Evolutionary conservation across 2,113 vertebrate species (phyloP).

Genomic region (Dasypus novemcinctus): DNA sequence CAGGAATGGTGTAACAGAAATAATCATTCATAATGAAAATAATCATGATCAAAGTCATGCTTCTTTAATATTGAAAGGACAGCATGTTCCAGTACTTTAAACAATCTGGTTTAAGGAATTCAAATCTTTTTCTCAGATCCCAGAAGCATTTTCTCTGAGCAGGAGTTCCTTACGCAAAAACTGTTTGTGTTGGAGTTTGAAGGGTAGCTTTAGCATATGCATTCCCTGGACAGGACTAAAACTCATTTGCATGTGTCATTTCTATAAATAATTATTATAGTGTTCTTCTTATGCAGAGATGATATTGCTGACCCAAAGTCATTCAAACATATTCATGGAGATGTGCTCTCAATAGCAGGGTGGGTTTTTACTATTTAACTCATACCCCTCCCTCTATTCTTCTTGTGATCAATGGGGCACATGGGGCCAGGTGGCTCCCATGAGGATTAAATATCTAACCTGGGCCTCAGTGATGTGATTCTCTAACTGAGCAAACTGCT

Average conservation of each 20-base stretch:
- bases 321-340: background rate
- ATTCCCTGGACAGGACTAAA: background rate
- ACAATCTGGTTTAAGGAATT: slow-evolving; percentile 42
- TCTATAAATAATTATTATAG: background rate
- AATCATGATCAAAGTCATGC: slow-evolving; percentile 47
- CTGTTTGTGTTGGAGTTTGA: slow-evolving; percentile 15
- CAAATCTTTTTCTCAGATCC: slow-evolving; percentile 12
- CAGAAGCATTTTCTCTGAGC: background rate
- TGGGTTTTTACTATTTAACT: slow-evolving; percentile 2
- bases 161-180: background rate
- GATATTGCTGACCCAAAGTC: background rate
- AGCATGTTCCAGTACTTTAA: slow-evolving; percentile 45
- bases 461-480: background rate
- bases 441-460: background rate
- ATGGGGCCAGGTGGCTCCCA: background rate
- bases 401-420: background rate
- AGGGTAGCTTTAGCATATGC: background rate
- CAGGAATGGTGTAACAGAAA: slow-evolving; percentile 38
- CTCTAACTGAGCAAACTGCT: slow-evolving; percentile 3
- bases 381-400: background rate
- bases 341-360: background rate
- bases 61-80: slow-evolving; percentile 54
- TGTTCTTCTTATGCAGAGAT: background rate
- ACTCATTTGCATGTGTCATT: slow-evolving; percentile 7
- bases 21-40: slow-evolving; percentile 61